Conservation (phyloP, 2,797 vertebrate species). For the Poeciliopsis infans region DNA sequence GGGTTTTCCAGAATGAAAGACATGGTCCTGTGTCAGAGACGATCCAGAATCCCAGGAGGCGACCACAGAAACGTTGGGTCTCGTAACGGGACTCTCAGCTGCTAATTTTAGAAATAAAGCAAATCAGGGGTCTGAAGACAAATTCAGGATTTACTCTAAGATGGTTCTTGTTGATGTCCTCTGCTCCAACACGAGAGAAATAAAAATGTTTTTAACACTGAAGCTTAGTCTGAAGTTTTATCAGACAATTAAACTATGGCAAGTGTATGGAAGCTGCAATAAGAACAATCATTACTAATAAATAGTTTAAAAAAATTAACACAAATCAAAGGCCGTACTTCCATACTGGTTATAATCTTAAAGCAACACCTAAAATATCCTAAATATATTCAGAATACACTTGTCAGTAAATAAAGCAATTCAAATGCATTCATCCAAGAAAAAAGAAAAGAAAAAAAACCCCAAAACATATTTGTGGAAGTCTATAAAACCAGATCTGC, state of each 20-base stretch:
- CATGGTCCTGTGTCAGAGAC: neutral
- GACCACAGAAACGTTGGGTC: slow-evolving; percentile 9
- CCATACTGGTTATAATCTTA: slow-evolving; percentile 1
- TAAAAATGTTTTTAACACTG: neutral
- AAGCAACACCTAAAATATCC: neutral
- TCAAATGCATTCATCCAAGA: neutral
- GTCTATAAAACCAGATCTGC: slow-evolving; percentile 1
- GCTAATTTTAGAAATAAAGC: neutral
- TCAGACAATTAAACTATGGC: neutral
- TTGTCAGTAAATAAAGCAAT: neutral
- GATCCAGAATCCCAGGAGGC: slow-evolving; percentile 4
- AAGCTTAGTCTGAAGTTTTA: neutral
- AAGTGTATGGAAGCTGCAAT: neutral
- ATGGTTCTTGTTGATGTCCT: slow-evolving; percentile 7
- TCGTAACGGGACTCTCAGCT: slow-evolving; percentile 3
- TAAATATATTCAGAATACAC: neutral
- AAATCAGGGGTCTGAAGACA: slow-evolving; percentile 3
- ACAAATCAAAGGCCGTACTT: neutral
- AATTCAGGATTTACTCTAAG: slow-evolving; percentile 2
- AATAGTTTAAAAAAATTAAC: too few relatives aligned
- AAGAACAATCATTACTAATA: neutral
- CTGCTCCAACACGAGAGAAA: neutral
- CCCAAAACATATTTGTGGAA: neutral
- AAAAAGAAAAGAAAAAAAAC: neutral
- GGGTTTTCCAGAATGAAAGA: slow-evolving; percentile 18